Evolutionary conservation across 2,888 invertebrate genomes (phyloP), one percentile per base, ranked within the genome.

Genomic region (Drosophila austrosaltans): DNA sequence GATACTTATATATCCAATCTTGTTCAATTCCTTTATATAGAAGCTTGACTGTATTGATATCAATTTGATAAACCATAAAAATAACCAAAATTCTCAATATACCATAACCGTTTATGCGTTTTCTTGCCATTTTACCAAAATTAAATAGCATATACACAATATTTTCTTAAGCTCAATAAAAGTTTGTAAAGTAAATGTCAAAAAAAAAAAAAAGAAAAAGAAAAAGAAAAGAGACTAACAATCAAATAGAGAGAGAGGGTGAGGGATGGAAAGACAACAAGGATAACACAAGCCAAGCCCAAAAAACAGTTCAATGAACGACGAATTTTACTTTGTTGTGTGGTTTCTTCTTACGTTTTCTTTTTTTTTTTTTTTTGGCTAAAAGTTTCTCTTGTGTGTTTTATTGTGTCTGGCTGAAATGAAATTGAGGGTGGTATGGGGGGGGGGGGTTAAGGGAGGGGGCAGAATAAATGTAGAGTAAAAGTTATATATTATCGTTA

Each of bases 221-320:
- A 16, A 16, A 16, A 1, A 16, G 0, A 16, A 16, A 16, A 44
- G 36, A 36, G 36, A 36, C 32, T 32, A 5, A 42, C n/a, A n/a
- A 3, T 10, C 12, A 20, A 8, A 6, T 6, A 3, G 8, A 53
- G 20, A 53, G 8, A 30, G 7, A 25, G 25, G 54, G 20, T 22
- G n/a, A 3, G 20, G 1, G 25, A 10, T 22, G n/a, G 7, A 1
- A 6, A 1, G 16, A 8, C 30, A 25, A 20, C 2, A 10, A 32
- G n/a, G 25, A 20, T 16, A 28, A 32, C 20, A 20, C 28, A 39
- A 54, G 59, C 71, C 75, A 75, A 69, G 62, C 70, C 54, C 68
- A 72, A 10, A 48, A 44, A 48, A 22, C 81, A 80, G 89, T 82
- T 86, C 89, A 82, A 86, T 86, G 84, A 48, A 48, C 48, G 63